Conservation (phyloP, 2,888 invertebrate species). For the Mellilla xanthometata region DNA sequence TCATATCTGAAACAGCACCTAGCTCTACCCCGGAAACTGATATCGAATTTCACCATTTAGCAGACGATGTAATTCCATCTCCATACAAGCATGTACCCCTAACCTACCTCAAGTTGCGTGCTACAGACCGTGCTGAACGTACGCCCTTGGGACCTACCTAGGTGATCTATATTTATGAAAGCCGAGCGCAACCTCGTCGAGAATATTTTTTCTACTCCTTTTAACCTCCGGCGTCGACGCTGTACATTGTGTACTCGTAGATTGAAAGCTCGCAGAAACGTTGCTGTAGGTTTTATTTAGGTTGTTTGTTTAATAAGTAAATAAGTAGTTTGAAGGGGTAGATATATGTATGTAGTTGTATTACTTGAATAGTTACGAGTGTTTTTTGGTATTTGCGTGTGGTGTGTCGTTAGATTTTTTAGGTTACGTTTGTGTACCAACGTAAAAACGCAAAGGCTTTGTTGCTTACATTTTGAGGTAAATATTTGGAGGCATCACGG, state of each 20-base stretch:
- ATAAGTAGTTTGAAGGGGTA: no score
- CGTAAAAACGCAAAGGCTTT: slow-evolving; percentile 5
- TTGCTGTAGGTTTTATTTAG: no score
- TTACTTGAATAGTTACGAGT: no score
- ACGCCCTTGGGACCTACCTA: slow-evolving; percentile 53
- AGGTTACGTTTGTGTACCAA: slow-evolving; percentile 1
- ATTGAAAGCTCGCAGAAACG: no score
- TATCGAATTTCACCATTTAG: no score
- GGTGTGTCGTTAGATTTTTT: slow-evolving; percentile 2
- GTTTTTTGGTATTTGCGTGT: slow-evolving; percentile 1
- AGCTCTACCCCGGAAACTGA: no score
- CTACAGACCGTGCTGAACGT: slow-evolving; percentile 33
- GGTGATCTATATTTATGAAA: slow-evolving; percentile 31
- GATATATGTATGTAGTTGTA: no score
- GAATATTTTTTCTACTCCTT: background rate
- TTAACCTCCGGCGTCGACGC: background rate
- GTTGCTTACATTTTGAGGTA: no score
- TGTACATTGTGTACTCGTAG: no score
- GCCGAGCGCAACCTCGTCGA: background rate
- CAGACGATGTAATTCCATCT: slow-evolving; percentile 6
- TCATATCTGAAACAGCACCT: no score
- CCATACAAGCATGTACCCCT: slow-evolving; percentile 12
- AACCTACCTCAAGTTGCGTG: slow-evolving; percentile 27
- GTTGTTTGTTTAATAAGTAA: no score
- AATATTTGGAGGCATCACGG: no score